A percentile compares a stretch with the other conserved stretches of the same genome.
Conservation (phyloP, 2,888 invertebrate species). For the Caenorhabditis panamensis region DNA sequence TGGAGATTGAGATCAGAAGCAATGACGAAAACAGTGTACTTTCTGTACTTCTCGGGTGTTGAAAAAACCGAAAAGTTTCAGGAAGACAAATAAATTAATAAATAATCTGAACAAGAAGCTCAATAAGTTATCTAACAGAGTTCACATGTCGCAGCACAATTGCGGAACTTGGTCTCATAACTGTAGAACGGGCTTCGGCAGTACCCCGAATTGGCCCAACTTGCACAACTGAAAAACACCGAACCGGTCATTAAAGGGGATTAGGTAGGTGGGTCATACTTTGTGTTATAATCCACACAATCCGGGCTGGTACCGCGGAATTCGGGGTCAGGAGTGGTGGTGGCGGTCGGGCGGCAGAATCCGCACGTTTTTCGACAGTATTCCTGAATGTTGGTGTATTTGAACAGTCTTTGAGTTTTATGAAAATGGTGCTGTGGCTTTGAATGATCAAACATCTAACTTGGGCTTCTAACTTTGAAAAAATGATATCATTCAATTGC, state of each 20-base stretch:
- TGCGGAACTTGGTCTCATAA: conserved; percentile 47
- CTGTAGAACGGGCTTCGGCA: conserved; percentile 59
- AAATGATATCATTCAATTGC: not conserved
- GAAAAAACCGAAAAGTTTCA: too few relatives aligned
- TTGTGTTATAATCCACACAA: conserved; percentile 61
- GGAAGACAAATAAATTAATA: not conserved
- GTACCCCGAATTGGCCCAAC: conserved; percentile 54
- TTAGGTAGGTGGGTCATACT: conserved; percentile 14
- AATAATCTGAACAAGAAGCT: conserved; percentile 1
- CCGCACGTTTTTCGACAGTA: conserved; percentile 60
- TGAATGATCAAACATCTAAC: too few relatives aligned
- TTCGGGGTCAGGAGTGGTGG: conserved; percentile 44
- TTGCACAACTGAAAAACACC: conserved; percentile 56
- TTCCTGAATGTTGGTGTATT: conserved; percentile 22
- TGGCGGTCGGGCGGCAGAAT: conserved; percentile 54
- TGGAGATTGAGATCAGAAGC: not conserved
- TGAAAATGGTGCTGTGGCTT: not conserved
- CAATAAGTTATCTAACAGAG: conserved; percentile 28
- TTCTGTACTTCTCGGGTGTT: too few relatives aligned
- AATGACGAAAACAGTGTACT: not conserved
- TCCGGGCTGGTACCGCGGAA: conserved; percentile 46
- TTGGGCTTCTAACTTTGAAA: too few relatives aligned
- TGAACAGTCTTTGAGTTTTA: not conserved
- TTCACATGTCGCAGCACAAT: conserved; percentile 56
- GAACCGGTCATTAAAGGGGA: conserved; percentile 7